Evolutionary conservation across 2,888 invertebrate species (phyloP).

Genomic region (Drosophila macrospina): DNA sequence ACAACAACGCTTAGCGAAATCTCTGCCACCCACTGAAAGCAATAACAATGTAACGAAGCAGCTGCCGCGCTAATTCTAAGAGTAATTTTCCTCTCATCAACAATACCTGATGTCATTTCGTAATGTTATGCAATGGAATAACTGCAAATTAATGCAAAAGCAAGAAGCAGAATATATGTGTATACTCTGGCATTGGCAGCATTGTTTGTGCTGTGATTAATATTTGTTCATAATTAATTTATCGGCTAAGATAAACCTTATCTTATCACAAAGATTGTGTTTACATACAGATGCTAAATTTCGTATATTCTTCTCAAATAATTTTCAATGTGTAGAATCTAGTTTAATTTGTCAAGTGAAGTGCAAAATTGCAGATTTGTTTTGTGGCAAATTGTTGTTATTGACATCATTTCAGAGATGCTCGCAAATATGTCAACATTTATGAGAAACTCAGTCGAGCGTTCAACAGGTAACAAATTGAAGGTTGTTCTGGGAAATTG

Average conservation of each 20-base stretch:
- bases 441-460: not conserved
- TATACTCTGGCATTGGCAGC: not conserved
- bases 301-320: no score
- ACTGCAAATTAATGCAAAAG: constrained; percentile 1
- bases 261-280: not conserved
- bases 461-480: constrained; percentile 1
- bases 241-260: not conserved
- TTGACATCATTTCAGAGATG: not conserved
- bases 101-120: constrained; percentile 21
- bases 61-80: not conserved
- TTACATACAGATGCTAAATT: not conserved
- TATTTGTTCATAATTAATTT: not conserved
- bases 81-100: not conserved
- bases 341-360: constrained; percentile 1
- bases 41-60: not conserved
- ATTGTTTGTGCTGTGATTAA: not conserved
- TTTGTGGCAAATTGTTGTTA: not conserved
- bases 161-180: not conserved
- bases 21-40: not conserved
- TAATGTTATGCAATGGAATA: not conserved
- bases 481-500: not conserved
- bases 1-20: no score
- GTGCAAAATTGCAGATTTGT: not conserved
- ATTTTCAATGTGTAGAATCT: not conserved
- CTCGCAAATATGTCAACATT: constrained; percentile 2